These are phyloP conservation scores for Prunella strophiata DNA, from an alignment of 2,797 vertebrate genomes.

Conservation along the genomic window DNA sequence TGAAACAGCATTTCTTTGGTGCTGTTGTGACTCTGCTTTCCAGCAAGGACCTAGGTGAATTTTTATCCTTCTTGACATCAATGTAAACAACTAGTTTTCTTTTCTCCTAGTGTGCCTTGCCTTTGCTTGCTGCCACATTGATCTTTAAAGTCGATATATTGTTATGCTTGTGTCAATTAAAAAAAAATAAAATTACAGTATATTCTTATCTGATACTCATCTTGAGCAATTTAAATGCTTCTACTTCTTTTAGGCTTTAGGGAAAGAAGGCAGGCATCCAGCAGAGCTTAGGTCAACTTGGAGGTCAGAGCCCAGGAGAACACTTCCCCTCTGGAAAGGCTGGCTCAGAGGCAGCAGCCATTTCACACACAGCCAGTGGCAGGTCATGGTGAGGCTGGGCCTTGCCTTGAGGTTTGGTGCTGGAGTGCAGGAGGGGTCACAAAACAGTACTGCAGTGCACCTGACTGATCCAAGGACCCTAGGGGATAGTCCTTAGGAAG, in stretches of 20 bases:
- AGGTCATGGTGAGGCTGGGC: neutral
- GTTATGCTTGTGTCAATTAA: neutral
- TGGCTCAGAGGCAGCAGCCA: neutral
- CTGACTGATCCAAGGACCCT: accelerated
- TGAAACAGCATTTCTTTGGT: neutral
- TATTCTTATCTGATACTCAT: neutral
- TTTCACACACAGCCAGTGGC: accelerated
- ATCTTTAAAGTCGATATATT: neutral
- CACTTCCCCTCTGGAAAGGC: accelerated
- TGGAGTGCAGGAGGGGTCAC: neutral
- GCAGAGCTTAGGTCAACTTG: neutral
- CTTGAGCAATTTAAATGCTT: neutral
- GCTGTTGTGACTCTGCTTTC: neutral
- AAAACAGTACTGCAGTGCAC: neutral
- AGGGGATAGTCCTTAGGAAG: neutral
- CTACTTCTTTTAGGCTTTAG: neutral
- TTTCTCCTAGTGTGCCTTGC: neutral
- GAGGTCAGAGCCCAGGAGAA: neutral
- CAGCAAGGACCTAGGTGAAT: neutral
- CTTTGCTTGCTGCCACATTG: neutral
- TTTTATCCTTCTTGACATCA: neutral
- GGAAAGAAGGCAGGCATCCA: neutral
- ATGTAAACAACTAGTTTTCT: neutral
- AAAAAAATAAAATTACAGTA: neutral
- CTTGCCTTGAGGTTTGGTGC: neutral